Evolutionary conservation across 2,888 invertebrate genomes (phyloP).

Genomic region (Caenorhabditis drosophilae): DNA sequence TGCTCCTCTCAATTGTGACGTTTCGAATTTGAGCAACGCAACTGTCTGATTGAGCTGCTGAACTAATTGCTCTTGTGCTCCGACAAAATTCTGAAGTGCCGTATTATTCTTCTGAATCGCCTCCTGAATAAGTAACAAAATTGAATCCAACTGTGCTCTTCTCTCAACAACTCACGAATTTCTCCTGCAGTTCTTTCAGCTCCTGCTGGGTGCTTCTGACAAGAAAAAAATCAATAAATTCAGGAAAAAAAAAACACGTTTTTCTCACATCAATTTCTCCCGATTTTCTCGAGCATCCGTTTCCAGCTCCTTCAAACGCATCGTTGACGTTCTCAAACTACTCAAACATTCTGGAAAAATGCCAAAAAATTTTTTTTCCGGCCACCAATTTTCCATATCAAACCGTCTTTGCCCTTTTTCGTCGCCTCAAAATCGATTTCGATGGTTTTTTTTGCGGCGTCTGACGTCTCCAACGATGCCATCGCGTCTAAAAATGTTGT

Average conservation of each 20-base stretch:
- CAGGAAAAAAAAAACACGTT: too few species aligned
- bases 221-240: too few species aligned
- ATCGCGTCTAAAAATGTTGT: constrained; percentile 19
- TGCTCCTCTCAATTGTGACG: too few species aligned
- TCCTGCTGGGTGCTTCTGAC: too few species aligned
- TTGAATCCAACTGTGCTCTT: not conserved
- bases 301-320: constrained; percentile 29
- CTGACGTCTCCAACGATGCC: constrained; percentile 25
- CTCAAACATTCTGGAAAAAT: constrained; percentile 26
- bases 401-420: constrained; percentile 22
- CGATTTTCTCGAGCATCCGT: constrained; percentile 19
- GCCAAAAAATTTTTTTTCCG: too few species aligned
- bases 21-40: too few species aligned
- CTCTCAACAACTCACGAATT: too few species aligned
- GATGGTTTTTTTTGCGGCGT: constrained; percentile 12
- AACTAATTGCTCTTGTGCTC: constrained; percentile 32
- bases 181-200: constrained; percentile 1
- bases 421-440: constrained; percentile 19
- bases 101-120: constrained; percentile 26
- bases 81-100: constrained; percentile 20
- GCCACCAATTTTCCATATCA: too few species aligned
- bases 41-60: constrained; percentile 42
- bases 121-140: too few species aligned
- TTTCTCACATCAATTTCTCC: not conserved
- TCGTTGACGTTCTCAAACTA: constrained; percentile 26